Evolutionary conservation across 1,140 invertebrate species (phyloP), one percentile per base, ranked within the genome.

Genomic region (Macrostomum lignano): DNA sequence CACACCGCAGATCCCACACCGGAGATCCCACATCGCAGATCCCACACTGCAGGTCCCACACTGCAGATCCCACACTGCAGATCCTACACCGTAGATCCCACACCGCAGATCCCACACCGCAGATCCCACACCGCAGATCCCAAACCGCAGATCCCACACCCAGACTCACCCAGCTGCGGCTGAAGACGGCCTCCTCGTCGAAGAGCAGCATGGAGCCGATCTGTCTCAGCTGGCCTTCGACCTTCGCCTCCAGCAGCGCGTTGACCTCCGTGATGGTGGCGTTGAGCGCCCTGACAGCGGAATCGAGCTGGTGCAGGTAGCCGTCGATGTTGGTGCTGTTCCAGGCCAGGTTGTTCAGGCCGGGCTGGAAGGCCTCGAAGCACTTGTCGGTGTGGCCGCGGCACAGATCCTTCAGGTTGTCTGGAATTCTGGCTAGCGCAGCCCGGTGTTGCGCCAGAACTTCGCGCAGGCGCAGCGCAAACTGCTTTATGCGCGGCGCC

Each of bases 301-400:
- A 39, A 38, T 55, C 51, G 14, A 57, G 44, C 41, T 51, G 49
- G 31, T 55, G 48, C 25, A 57, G 38, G 41, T 54, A 57, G 3
- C 51, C 51, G 49, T 57, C 54, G 33, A 58, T 58, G 44, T 58
- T 58, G 46, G 55, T 51, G 40, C 52, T 55, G 40, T 54, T 53
- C 55, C 55, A 58, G 19, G 52, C 46, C 9, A 56, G 40, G 15
- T 48, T 52, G 34, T 36, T 47, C 9, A 55, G 42, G 3, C 52
- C 55, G 10, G 52, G 49, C 30, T 54, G 49, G 32, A 55, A 42
- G 33, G 49, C 46, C 17, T 47, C 43, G n/a, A 50, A 42, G 6
- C 49, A 46, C 40, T 42, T 38, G 11, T 45, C 40, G 17, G 47
- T 44, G 35, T 54, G 51, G 10, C 46, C 39, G 3, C 38, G 37